phyloP scores from a whole-genome alignment of 1,140 invertebrate species.

The Atta cephalotes region DNA sequence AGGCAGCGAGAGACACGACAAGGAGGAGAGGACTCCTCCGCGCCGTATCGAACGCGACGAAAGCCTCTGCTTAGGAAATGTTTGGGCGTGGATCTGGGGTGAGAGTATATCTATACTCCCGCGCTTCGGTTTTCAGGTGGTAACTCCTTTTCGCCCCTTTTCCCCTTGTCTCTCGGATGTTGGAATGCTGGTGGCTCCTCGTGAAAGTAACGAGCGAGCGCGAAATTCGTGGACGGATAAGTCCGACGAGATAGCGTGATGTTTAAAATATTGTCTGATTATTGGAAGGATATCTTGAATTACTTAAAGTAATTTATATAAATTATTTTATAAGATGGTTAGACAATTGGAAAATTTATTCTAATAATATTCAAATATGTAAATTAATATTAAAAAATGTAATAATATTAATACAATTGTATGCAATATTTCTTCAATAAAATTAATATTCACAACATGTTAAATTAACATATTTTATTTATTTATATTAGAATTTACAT shows the following conservation, averaged over 20 bases:
- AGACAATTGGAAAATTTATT: no score
- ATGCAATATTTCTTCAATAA: no score
- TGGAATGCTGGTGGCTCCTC: not conserved
- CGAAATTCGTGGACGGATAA: not conserved
- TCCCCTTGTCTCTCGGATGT: not conserved
- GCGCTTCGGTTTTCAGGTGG: conserved; percentile 20
- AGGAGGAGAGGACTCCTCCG: not conserved
- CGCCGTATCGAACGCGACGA: conserved; percentile 34
- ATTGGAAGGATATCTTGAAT: not conserved
- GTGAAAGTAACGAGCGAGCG: not conserved
- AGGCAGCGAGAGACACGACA: not conserved
- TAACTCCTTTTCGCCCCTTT: not conserved
- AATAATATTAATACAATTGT: no score
- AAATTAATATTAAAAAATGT: no score
- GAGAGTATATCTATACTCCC: conserved; percentile 19
- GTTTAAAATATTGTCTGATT: not conserved
- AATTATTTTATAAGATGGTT: no score
- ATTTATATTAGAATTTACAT: no score
- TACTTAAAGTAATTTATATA: not conserved
- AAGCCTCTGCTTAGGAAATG: not conserved
- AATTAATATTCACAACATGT: no score
- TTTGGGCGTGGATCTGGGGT: conserved; percentile 49
- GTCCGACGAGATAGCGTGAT: not conserved
- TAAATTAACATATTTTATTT: no score
- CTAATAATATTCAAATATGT: no score